phyloP scores from a whole-genome alignment of 2,113 vertebrate species.

The Xenus cinereus region DNA sequence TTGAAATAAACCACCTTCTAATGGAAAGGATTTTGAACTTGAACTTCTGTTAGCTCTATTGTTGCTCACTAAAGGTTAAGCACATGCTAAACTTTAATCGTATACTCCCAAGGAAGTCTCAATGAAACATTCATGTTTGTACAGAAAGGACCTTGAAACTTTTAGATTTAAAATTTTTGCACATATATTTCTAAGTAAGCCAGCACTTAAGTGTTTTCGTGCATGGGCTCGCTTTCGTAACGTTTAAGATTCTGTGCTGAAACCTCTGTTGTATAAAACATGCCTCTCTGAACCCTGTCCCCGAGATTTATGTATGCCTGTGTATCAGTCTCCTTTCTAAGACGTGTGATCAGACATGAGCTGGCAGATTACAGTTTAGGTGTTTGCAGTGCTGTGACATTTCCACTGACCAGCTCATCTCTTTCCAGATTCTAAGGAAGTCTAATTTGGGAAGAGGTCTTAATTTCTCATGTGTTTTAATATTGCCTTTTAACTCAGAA shows the following conservation, averaged over 20 bases:
- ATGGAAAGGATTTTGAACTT: not conserved
- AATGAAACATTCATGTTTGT: not conserved
- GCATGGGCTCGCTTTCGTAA: not conserved
- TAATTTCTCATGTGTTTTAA: not conserved
- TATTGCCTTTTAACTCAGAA: not conserved
- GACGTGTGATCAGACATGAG: not conserved
- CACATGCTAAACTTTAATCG: not conserved
- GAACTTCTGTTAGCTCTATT: not conserved
- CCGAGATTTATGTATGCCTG: not conserved
- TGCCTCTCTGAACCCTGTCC: not conserved
- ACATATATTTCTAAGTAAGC: not conserved
- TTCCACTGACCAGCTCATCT: not conserved
- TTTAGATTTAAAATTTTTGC: not conserved
- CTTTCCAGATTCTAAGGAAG: not conserved
- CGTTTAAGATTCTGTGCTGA: not conserved
- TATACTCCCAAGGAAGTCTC: not conserved
- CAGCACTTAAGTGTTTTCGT: not conserved
- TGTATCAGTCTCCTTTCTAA: not conserved
- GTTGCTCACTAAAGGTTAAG: not conserved
- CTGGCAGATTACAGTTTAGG: not conserved
- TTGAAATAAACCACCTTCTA: not conserved
- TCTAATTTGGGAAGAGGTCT: not conserved
- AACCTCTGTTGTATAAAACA: not conserved
- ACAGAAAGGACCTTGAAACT: not conserved
- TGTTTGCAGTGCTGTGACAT: not conserved